Percentiles rank a stretch among this genome's conserved stretches.
These are phyloP conservation scores for Galagoides demidoff DNA, from an alignment of 2,797 vertebrate species.

Conservation along the genomic window DNA sequence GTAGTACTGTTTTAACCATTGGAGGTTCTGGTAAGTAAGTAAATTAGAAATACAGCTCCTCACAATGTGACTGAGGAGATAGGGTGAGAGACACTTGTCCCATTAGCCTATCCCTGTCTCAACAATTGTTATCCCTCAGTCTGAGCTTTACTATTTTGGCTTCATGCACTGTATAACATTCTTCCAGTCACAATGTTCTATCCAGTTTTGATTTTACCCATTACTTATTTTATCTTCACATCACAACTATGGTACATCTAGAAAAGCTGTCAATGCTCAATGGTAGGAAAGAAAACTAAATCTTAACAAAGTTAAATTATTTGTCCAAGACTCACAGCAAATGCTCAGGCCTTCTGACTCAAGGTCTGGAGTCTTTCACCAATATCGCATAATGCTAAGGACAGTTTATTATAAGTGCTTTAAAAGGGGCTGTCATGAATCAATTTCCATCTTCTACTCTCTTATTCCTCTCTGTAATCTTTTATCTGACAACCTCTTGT, in stretches of 20 bases:
- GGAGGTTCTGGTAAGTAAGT: neutral
- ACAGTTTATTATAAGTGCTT: neutral
- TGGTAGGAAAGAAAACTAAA: neutral
- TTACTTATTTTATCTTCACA: neutral
- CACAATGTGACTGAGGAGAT: neutral
- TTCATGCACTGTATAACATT: neutral
- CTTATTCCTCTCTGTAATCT: neutral
- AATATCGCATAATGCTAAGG: neutral
- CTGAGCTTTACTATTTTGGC: neutral
- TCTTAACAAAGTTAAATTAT: neutral
- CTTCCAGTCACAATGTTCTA: neutral
- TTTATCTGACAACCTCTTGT: neutral
- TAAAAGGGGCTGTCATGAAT: neutral
- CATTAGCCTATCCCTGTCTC: neutral
- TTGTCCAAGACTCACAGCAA: neutral
- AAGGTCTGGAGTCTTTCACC: neutral
- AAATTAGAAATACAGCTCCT: neutral
- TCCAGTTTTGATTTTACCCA: neutral
- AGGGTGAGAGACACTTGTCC: fast-evolving
- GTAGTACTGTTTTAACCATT: neutral
- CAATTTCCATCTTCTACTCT: neutral
- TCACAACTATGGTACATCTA: neutral
- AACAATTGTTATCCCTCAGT: neutral
- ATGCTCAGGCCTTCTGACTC: neutral
- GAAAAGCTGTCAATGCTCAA: neutral